Conservation (phyloP, 2,888 invertebrate species). For the Zygothrica quintamaculata region DNA sequence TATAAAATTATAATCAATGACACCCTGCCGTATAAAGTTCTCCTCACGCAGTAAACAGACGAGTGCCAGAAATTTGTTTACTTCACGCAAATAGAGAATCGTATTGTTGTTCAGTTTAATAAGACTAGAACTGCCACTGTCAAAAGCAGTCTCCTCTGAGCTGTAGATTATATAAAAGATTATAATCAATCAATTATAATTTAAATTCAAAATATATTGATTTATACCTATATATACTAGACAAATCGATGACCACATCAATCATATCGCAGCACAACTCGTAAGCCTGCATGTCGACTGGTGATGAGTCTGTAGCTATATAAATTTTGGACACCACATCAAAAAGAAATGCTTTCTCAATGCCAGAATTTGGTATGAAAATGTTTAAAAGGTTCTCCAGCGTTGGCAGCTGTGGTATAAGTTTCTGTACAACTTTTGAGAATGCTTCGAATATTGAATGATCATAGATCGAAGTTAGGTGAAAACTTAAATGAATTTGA, state of each 20-base stretch:
- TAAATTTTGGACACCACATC: slow-evolving; percentile 99
- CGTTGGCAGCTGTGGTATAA: slow-evolving; percentile 98
- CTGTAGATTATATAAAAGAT: slow-evolving; percentile 83
- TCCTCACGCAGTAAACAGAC: slow-evolving; percentile 99
- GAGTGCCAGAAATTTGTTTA: slow-evolving; percentile 97
- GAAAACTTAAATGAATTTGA: slow-evolving; percentile 96
- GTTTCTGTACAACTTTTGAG: slow-evolving; percentile 99
- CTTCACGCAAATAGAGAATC: slow-evolving; percentile 97
- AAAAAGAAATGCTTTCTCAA: slow-evolving; percentile 99
- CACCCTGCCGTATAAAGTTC: slow-evolving; percentile 98
- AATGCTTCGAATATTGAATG: slow-evolving; percentile 99
- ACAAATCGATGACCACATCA: slow-evolving; percentile 99
- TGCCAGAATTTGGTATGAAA: slow-evolving; percentile 98
- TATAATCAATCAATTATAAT: slow-evolving; percentile 1
- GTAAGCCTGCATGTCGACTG: slow-evolving; percentile 99
- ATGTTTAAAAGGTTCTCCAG: slow-evolving; percentile 98
- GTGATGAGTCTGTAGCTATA: slow-evolving; percentile 99
- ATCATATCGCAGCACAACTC: slow-evolving; percentile 99
- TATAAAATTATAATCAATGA: slow-evolving; percentile 99
- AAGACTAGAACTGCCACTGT: slow-evolving; percentile 96
- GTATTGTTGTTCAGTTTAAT: slow-evolving; percentile 98
- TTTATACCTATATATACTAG: slow-evolving; percentile 97
- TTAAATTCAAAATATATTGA: not conserved
- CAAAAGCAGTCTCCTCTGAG: slow-evolving; percentile 94
- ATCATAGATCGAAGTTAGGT: slow-evolving; percentile 99